Percentiles rank a stretch among this genome's conserved stretches.
These are phyloP conservation scores for Alethe castanea DNA, from an alignment of 2,113 vertebrate species.

Conservation along the genomic window DNA sequence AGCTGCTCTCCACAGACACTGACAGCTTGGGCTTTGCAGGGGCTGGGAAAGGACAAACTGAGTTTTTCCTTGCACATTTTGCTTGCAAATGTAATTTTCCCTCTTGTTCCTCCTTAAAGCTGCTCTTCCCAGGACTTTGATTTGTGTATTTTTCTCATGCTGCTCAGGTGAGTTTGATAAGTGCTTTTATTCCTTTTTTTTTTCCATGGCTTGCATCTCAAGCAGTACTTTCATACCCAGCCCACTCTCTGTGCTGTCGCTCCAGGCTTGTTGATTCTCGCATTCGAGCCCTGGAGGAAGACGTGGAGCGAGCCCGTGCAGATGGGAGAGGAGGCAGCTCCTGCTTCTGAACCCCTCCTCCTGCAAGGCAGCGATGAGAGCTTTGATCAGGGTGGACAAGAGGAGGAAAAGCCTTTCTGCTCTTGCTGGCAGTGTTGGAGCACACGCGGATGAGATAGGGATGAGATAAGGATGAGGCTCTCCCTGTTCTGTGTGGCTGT, in stretches of 20 bases:
- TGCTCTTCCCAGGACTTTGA: not conserved
- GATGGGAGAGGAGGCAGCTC: not conserved
- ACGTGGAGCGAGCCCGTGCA: accelerated
- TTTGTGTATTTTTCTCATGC: not conserved
- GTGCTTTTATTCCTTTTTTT: not conserved
- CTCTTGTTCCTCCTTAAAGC: not conserved
- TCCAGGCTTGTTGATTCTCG: not conserved
- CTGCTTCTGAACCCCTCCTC: not conserved
- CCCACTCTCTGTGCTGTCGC: accelerated
- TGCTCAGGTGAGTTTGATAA: not conserved
- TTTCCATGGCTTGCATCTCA: not conserved
- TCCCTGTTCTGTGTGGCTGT: not conserved
- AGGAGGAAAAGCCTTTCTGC: not conserved
- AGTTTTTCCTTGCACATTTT: not conserved
- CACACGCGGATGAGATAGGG: accelerated
- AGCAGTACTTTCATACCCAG: not conserved
- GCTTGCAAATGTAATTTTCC: not conserved
- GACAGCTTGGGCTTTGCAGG: not conserved
- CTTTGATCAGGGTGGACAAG: not conserved
- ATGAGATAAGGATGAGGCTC: not conserved
- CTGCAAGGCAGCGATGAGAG: not conserved
- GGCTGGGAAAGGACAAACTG: not conserved
- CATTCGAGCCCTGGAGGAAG: not conserved
- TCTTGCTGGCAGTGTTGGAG: not conserved
- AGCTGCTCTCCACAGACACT: not conserved